Evolutionary conservation across 2,888 invertebrate species (phyloP).

Genomic region (Lepidochrysops patricia): DNA sequence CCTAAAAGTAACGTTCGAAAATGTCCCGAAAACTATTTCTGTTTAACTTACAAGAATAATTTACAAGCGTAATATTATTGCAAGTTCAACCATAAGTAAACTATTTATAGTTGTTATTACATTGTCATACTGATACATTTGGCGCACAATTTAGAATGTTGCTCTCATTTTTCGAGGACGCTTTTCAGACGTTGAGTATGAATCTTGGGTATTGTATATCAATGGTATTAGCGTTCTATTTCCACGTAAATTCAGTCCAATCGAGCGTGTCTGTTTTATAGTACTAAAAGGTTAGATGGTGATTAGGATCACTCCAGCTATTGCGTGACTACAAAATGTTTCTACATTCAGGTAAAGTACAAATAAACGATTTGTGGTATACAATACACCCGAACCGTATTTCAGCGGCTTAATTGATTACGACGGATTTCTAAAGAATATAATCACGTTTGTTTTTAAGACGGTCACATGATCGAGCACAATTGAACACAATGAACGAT

Average conservation of each 20-base stretch:
- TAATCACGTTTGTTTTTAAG: background rate
- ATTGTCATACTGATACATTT: too few relatives aligned
- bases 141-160: too few relatives aligned
- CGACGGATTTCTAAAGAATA: background rate
- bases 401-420: conserved; percentile 13
- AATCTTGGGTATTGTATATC: too few relatives aligned
- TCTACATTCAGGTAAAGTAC: conserved; percentile 20
- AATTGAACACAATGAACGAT: background rate
- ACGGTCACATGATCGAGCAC: conserved; percentile 6
- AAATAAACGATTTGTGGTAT: conserved; percentile 20
- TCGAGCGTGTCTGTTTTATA: conserved; percentile 17
- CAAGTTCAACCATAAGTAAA: too few relatives aligned
- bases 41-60: too few relatives aligned
- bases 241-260: conserved; percentile 18
- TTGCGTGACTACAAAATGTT: conserved; percentile 25
- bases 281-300: conserved; percentile 23
- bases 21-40: too few relatives aligned
- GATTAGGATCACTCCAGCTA: conserved; percentile 21
- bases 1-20: too few relatives aligned
- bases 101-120: too few relatives aligned
- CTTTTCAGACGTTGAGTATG: too few relatives aligned
- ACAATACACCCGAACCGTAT: conserved; percentile 13
- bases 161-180: too few relatives aligned
- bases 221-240: too few relatives aligned
- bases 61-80: too few relatives aligned